phyloP scores from a whole-genome alignment of 2,113 vertebrate genomes.

The Hoplias malabaricus region DNA sequence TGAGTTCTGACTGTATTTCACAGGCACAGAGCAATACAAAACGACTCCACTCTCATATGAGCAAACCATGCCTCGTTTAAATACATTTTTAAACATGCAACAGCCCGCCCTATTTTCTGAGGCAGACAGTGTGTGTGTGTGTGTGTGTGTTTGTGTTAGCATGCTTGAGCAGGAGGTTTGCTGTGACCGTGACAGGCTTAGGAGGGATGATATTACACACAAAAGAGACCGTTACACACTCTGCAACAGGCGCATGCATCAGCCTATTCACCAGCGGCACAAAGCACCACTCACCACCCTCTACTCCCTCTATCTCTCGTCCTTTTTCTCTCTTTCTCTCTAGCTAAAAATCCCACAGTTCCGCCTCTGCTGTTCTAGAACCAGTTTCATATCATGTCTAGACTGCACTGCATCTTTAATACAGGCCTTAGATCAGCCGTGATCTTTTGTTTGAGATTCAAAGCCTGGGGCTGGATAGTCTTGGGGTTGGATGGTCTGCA shows the following conservation, averaged over 20 bases:
- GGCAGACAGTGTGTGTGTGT: background rate
- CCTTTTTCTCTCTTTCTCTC: background rate
- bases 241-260: background rate
- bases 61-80: background rate
- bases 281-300: conserved; percentile 11
- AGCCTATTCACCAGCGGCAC: conserved; percentile 16
- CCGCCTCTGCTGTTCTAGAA: background rate
- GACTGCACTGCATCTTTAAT: background rate
- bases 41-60: no score
- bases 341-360: background rate
- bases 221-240: conserved; percentile 1
- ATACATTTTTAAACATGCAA: background rate
- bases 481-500: no score
- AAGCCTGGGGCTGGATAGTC: background rate
- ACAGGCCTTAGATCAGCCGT: conserved; percentile 5
- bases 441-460: background rate
- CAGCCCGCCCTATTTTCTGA: background rate
- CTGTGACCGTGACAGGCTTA: background rate
- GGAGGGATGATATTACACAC: background rate
- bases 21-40: no score
- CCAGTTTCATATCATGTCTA: background rate
- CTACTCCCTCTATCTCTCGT: background rate
- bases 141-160: background rate
- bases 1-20: no score
- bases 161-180: background rate